Evolutionary conservation across 2,888 invertebrate species (phyloP).

Genomic region (Drosophila seclusa): DNA sequence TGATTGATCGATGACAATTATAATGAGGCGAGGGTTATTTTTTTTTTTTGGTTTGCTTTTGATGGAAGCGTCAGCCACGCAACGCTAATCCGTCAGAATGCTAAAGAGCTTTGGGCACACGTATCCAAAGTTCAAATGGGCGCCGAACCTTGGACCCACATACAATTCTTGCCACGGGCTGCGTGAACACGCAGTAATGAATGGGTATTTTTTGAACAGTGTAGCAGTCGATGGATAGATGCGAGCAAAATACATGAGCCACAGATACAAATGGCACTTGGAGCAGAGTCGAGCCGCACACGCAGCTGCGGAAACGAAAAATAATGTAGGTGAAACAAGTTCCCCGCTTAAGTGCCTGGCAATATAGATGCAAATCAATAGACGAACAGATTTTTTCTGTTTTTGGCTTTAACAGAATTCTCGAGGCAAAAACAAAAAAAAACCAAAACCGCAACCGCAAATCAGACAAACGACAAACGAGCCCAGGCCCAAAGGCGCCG

Average conservation of each 20-base stretch:
- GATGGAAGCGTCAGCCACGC: constrained; percentile 36
- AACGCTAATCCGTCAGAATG: constrained; percentile 49
- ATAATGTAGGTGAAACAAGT: constrained; percentile 76
- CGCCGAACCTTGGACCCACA: constrained; percentile 63
- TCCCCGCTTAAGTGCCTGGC: constrained; percentile 64
- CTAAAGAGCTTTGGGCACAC: constrained; percentile 31
- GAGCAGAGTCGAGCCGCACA: constrained; percentile 55
- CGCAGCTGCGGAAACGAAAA: constrained; percentile 74
- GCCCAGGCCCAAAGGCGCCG: constrained; percentile 68
- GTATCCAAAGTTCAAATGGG: constrained; percentile 65
- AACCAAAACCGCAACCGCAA: constrained; percentile 65
- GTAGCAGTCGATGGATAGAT: constrained; percentile 12
- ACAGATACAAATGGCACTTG: constrained; percentile 53
- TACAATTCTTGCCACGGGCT: constrained; percentile 15
- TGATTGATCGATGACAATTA: constrained; percentile 65
- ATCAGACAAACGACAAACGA: constrained; percentile 63
- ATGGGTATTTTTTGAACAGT: constrained; percentile 16
- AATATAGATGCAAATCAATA: constrained; percentile 76
- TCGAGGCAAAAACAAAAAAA: constrained; percentile 48
- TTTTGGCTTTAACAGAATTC: constrained; percentile 68
- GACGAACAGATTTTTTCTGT: constrained; percentile 32
- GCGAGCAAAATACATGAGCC: constrained; percentile 19
- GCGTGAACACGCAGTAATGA: not conserved
- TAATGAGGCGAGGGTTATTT: constrained; percentile 54
- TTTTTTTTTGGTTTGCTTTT: constrained; percentile 28